These are phyloP conservation scores for Dynastes hyllus DNA, from an alignment of 2,888 invertebrate species.

Conservation along the genomic window DNA sequence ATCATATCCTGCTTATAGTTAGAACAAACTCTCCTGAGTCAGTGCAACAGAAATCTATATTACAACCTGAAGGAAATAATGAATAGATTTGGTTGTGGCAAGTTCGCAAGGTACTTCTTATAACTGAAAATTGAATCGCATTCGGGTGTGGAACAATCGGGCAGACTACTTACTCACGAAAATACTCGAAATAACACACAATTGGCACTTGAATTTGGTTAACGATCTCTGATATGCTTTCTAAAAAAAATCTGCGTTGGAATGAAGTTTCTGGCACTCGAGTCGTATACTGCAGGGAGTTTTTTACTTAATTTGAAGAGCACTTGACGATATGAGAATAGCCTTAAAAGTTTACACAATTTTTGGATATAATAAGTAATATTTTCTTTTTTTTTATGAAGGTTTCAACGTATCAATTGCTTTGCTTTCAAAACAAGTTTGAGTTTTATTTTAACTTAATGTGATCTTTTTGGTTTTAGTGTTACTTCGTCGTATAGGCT, in stretches of 20 bases:
- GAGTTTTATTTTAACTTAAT: too few relatives aligned
- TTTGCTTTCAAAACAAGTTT: background rate
- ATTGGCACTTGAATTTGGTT: conserved; percentile 18
- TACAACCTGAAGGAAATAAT: too few relatives aligned
- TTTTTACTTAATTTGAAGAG: background rate
- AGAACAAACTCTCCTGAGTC: too few relatives aligned
- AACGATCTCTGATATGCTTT: conserved; percentile 14
- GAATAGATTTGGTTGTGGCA: too few relatives aligned
- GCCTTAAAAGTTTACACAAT: conserved; percentile 3
- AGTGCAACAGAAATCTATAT: too few relatives aligned
- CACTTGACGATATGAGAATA: background rate
- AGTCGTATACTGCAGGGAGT: background rate
- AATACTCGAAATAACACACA: conserved; percentile 26
- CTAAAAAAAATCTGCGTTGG: background rate
- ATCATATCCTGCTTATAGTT: too few relatives aligned
- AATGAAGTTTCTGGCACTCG: conserved; percentile 3
- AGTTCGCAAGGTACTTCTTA: too few relatives aligned
- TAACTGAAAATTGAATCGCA: background rate
- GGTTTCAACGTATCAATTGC: background rate
- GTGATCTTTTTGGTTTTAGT: too few relatives aligned
- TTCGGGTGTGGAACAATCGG: background rate
- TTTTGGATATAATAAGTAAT: conserved; percentile 1
- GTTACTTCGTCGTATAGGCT: too few relatives aligned
- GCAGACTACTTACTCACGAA: conserved; percentile 6
- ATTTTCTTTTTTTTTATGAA: background rate